phyloP scores from a whole-genome alignment of 1,140 invertebrate genomes.

The Bombyx mori region ASM3026992v2 NC_085114.1:7146001-7146500 shows the following conservation, averaged over 20 bases:
- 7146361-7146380: not conserved
- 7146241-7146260: slow-evolving; percentile 90
- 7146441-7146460: not conserved
- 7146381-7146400: not conserved
- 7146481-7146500: too few relatives aligned
- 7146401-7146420: not conserved
- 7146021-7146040: too few relatives aligned
- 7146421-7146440: not conserved
- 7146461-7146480: too few relatives aligned
- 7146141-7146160: slow-evolving; percentile 74
- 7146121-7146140: too few relatives aligned
- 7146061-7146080: too few relatives aligned
- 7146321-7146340: slow-evolving; percentile 87
- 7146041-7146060: too few relatives aligned
- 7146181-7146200: slow-evolving; percentile 92
- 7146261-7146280: slow-evolving; percentile 71
- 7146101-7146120: too few relatives aligned
- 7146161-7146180: slow-evolving; percentile 90
- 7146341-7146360: not conserved
- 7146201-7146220: slow-evolving; percentile 88
- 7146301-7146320: slow-evolving; percentile 85
- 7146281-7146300: slow-evolving; percentile 81
- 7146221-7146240: slow-evolving; percentile 86
- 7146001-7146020: too few relatives aligned
- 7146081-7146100: too few relatives aligned